Percentiles rank a stretch among this genome's conserved stretches.
Evolutionary conservation across 2,888 invertebrate species (phyloP).

Genomic region (Diloba caeruleocephala): DNA sequence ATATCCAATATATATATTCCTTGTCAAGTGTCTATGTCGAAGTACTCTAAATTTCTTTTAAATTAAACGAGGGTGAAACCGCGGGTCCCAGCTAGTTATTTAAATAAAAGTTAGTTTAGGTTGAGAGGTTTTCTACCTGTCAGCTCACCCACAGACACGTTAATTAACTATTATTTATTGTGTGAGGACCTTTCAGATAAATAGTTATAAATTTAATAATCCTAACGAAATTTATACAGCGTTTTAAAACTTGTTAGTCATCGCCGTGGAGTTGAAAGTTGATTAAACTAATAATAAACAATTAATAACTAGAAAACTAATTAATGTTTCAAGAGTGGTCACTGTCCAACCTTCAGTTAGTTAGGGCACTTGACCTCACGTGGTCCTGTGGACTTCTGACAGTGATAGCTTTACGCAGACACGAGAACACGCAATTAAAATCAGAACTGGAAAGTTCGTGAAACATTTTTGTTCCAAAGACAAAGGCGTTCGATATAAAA

Average conservation of each 20-base stretch:
- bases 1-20: too few species aligned
- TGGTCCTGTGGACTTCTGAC: neutral
- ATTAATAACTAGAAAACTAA: slow-evolving; percentile 12
- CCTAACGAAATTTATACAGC: neutral
- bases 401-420: neutral
- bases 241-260: slow-evolving; percentile 11
- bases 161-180: neutral
- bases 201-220: neutral
- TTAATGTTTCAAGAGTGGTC: slow-evolving; percentile 5
- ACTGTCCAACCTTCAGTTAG: neutral
- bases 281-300: slow-evolving; percentile 4
- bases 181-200: neutral
- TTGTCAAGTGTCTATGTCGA: too few species aligned
- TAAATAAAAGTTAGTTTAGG: too few species aligned
- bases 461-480: too few species aligned
- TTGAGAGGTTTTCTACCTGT: too few species aligned
- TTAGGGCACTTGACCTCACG: slow-evolving; percentile 4
- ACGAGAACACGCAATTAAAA: neutral
- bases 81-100: too few species aligned
- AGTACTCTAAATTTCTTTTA: too few species aligned
- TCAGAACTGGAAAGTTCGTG: neutral
- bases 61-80: too few species aligned
- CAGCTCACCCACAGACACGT: neutral
- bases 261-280: slow-evolving; percentile 4
- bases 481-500: too few species aligned